A percentile compares a stretch with the other conserved stretches of the same genome.
These are phyloP conservation scores for Pterois miles DNA, from an alignment of 2,797 vertebrate species.

Conservation along the genomic window DNA sequence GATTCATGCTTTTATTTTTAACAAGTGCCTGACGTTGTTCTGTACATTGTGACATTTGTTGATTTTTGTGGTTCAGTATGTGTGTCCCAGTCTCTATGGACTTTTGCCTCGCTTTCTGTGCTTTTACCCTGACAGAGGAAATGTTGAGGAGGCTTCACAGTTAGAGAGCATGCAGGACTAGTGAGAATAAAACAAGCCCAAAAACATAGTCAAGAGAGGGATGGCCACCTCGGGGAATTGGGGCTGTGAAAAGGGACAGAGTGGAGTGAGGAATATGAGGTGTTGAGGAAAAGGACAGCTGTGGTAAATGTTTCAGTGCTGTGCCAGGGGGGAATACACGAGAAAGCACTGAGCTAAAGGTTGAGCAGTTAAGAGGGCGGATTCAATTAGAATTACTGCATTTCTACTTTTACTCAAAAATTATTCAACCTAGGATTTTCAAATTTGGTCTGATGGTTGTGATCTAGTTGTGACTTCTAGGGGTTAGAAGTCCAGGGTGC, in stretches of 20 bases:
- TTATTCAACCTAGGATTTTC: too few relatives aligned
- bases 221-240: slow-evolving; percentile 21
- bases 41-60: background rate
- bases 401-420: background rate
- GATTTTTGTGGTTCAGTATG: background rate
- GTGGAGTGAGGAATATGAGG: slow-evolving; percentile 40
- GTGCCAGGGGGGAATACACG: slow-evolving; percentile 27
- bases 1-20: slow-evolving; percentile 12
- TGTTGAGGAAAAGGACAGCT: slow-evolving; percentile 46
- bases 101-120: slow-evolving; percentile 2
- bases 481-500: too few relatives aligned
- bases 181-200: slow-evolving; percentile 16
- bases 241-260: slow-evolving; percentile 39
- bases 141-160: slow-evolving; percentile 21
- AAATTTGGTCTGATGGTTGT: too few relatives aligned
- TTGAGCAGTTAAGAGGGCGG: slow-evolving; percentile 12
- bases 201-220: slow-evolving; percentile 13
- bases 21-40: background rate
- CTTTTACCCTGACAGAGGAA: slow-evolving; percentile 17
- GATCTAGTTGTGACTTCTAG: too few relatives aligned
- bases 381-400: background rate
- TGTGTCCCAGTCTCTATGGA: background rate
- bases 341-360: slow-evolving; percentile 42
- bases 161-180: slow-evolving; percentile 1
- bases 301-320: slow-evolving; percentile 58